Evolutionary conservation across 2,797 vertebrate genomes (phyloP), one percentile per base, ranked within the genome.

Genomic region (Hylomyscus alleni): DNA sequence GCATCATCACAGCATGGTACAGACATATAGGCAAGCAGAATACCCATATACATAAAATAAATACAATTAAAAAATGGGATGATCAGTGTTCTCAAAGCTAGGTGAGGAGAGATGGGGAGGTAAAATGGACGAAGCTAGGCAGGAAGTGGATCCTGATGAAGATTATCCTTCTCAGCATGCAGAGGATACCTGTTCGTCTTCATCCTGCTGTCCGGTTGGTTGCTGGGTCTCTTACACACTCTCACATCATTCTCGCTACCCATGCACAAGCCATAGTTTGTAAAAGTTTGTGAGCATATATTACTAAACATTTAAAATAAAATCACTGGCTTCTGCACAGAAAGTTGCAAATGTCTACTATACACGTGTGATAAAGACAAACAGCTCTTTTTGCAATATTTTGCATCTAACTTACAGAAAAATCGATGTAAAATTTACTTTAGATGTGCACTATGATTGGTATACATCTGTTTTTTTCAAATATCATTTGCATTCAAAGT

Each of bases 321-420:
- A 72, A 15, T 95, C 95, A 94, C 97, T 97, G 96, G 92, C 95
- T 98, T 97, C 94, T 93, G 95, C 97, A 97, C 96, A 97, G 94
- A 91, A 97, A 98, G 95, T 97, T 97, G 95, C 95, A 97, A 98
- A 97, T 98, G 81, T 98, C 98, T 98, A 98, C 97, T 98, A 95
- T 93, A 98, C 95, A 98, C 95, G 78, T 75, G 92, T 97, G 97
- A 97, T 95, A 96, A 98, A 98, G 97, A 98, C 97, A 98, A 98
- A 93, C 96, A 98, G 98, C 98, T 98, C 97, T 80, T 78, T 96
- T 92, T 97, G 95, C 91, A 98, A 97, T 98, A 97, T 97, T 98
- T 98, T 97, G 52, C 96, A 95, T 94, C 96, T 98, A 98, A 96
- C 97, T 80, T 95, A 97, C 90, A 97, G 96, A 96, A 98, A 98